Evolutionary conservation across 2,113 vertebrate genomes (phyloP), one percentile per base, ranked within the genome.

Genomic region (Periophthalmodon schlosseri): DNA sequence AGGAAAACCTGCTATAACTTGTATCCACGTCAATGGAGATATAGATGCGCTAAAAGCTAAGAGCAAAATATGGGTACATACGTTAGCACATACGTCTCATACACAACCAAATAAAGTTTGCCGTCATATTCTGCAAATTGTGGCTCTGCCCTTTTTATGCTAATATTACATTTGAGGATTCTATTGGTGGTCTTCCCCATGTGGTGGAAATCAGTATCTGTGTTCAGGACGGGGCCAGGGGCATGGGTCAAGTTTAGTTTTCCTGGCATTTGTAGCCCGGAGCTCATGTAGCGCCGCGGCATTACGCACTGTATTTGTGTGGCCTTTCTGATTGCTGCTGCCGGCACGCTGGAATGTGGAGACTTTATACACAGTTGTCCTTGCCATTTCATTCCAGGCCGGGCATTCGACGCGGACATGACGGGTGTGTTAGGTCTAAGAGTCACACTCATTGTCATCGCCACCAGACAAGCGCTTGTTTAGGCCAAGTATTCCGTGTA

Each of bases 291-390:
- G 73, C 68, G 50, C 81, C 84, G 50, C 44, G 12, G 5, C 8
- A 88, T 73, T 85, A 87, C 84, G 70, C 83, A 76, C 67, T 78
- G 82, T 89, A 93, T 93, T 89, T 46, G 65, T 90, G 89, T 63
- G 69, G 88, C 91, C 71, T 80, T 86, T 90, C 85, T 84, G 90
- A 92, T 86, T 93, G 89, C 85, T 86, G 82, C 89, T 89, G 89
- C 84, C 86, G 79, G 76, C 80, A 79, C 80, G 69, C 36, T 56
- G 90, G 83, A 92, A 91, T 92, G 86, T 82, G 0, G 52, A 76
- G 76, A 80, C 85, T 90, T 86, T 92, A 89, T 89, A 88, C 15
- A 72, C 92, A 93, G 92, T 93, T 93, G 92, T 93, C 93, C 91
- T 89, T 90, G 90, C 79, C 20, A 84, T 87, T 39, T 88, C 91